Evolutionary conservation across 2,797 vertebrate species (phyloP).

Genomic region (Oreortyx pictus): DNA sequence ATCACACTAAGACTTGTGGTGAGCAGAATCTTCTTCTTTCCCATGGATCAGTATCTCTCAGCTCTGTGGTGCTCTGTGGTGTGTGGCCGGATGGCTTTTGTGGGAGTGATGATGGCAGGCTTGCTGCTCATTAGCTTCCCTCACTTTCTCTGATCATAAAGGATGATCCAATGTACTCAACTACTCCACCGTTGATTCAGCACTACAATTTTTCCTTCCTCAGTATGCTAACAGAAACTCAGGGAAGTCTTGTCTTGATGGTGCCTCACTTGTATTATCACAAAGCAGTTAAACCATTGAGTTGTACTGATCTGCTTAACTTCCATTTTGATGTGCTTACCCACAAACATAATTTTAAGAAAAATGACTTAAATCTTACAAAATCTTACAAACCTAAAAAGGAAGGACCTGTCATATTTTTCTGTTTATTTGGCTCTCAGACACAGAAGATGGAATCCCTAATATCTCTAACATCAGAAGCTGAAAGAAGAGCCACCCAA

Average conservation of each 20-base stretch:
- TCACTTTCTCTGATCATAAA: slow-evolving; percentile 50
- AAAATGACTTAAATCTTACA: neutral
- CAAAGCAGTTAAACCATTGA: neutral
- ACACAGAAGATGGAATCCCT: neutral
- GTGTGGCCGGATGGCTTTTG: neutral
- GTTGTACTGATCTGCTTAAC: neutral
- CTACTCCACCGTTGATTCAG: slow-evolving; percentile 36
- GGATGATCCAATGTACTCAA: slow-evolving; percentile 16
- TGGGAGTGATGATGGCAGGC: neutral
- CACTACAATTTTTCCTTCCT: slow-evolving; percentile 1
- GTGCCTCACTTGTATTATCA: neutral
- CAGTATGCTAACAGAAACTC: neutral
- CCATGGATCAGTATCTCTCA: slow-evolving; percentile 29
- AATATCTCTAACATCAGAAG: neutral
- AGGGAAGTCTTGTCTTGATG: neutral
- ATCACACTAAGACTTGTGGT: slow-evolving; percentile 51
- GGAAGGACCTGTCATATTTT: neutral
- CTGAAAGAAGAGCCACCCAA: neutral
- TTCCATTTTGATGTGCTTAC: neutral
- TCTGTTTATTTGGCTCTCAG: neutral
- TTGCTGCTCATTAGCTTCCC: slow-evolving; percentile 2
- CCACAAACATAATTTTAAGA: neutral
- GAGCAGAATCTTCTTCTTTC: slow-evolving; percentile 49
- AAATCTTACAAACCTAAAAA: neutral
- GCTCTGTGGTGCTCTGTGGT: slow-evolving; percentile 8